These are phyloP conservation scores for Pelmatolapia mariae DNA, from an alignment of 2,113 vertebrate species.

Conservation along the genomic window DNA sequence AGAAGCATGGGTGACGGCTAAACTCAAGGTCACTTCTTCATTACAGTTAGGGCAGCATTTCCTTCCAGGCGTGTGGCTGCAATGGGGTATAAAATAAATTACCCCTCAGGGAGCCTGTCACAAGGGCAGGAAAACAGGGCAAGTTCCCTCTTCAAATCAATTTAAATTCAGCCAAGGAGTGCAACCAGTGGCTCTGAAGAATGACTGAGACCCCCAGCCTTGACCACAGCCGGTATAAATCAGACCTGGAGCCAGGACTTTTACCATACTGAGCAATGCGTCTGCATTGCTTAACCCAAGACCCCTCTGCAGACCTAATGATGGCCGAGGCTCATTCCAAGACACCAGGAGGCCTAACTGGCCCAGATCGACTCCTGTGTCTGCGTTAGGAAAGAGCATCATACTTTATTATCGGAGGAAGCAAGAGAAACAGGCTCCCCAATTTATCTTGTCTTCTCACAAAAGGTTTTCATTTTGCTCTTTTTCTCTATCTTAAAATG, in stretches of 20 bases:
- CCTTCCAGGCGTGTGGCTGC: neutral
- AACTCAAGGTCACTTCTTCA: slow-evolving; percentile 55
- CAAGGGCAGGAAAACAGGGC: slow-evolving; percentile 33
- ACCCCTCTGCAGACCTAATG: slow-evolving; percentile 13
- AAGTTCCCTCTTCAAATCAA: slow-evolving; percentile 19
- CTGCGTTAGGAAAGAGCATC: neutral
- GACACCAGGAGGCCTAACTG: slow-evolving; percentile 16
- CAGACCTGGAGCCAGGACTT: slow-evolving; percentile 22
- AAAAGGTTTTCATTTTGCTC: neutral
- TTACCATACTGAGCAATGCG: slow-evolving; percentile 14
- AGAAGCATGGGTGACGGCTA: neutral
- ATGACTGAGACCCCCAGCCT: slow-evolving; percentile 20
- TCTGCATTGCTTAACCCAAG: slow-evolving; percentile 37
- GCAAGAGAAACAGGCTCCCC: neutral
- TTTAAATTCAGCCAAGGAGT: slow-evolving; percentile 25
- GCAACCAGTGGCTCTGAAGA: slow-evolving; percentile 14
- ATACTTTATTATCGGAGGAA: neutral
- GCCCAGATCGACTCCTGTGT: neutral
- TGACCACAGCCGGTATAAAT: slow-evolving; percentile 44
- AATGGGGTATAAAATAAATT: slow-evolving; percentile 39
- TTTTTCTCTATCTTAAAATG: neutral
- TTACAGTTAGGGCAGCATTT: neutral
- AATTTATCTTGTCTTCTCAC: neutral
- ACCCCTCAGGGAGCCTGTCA: neutral
- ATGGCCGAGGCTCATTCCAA: slow-evolving; percentile 29